Percentiles rank a stretch among this genome's conserved stretches.
These are phyloP conservation scores for Fragum whitleyi DNA, from an alignment of 2,888 invertebrate species.

Conservation along the genomic window DNA sequence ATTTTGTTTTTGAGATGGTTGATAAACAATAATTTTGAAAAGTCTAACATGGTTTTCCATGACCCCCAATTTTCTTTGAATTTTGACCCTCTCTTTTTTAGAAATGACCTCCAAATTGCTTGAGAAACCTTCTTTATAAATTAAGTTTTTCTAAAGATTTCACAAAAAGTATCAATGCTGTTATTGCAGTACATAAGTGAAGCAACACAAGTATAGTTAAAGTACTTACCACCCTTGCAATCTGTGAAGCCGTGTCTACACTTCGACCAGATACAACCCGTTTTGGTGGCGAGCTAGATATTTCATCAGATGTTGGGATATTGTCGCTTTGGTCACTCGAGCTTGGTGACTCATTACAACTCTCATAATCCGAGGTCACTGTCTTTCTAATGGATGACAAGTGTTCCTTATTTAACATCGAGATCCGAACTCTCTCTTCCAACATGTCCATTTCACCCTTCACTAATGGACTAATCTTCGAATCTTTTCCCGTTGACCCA, in stretches of 20 bases:
- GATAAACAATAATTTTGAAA: no score
- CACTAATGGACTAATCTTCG: constrained; percentile 66
- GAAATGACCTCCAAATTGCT: no score
- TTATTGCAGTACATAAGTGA: no score
- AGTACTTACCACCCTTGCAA: constrained; percentile 57
- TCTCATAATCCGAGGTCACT: constrained; percentile 85
- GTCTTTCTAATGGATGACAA: constrained; percentile 74
- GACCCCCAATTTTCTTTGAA: no score
- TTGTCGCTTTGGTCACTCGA: constrained; percentile 85
- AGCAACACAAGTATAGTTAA: no score
- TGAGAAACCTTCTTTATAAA: no score
- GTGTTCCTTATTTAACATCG: constrained; percentile 63
- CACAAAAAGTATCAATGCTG: no score
- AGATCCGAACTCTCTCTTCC: constrained; percentile 62
- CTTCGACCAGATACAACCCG: constrained; percentile 67
- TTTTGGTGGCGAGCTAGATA: constrained; percentile 74
- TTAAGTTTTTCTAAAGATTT: no score
- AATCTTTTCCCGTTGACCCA: constrained; percentile 23
- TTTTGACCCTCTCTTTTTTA: no score
- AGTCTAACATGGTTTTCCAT: no score
- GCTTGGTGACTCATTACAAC: constrained; percentile 85
- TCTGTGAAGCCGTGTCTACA: constrained; percentile 51
- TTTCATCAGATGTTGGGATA: constrained; percentile 73
- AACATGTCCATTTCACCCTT: constrained; percentile 61
- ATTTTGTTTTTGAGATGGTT: no score